A percentile compares a stretch with the other conserved stretches of the same genome.
Conservation (phyloP, 2,797 vertebrate genomes). For the Sciaenops ocellatus region DNA sequence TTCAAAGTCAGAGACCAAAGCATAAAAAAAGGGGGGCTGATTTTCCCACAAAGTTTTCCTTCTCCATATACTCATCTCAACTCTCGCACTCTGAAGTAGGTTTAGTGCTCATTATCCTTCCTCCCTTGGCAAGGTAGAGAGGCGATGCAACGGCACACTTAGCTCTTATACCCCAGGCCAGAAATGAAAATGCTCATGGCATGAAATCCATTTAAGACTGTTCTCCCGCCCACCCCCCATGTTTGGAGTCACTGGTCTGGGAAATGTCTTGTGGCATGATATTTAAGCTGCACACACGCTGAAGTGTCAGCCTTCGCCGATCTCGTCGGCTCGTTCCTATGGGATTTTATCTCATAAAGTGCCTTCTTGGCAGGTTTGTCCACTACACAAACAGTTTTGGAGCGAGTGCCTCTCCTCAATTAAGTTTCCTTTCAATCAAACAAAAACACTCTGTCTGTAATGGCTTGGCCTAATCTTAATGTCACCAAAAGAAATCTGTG, state of each 20-base stretch:
- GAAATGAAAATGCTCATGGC: constrained; percentile 73
- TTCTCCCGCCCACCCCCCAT: constrained; percentile 52
- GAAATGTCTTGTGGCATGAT: constrained; percentile 72
- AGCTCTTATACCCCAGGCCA: constrained; percentile 58
- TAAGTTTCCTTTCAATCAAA: constrained; percentile 64
- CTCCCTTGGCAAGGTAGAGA: constrained; percentile 65
- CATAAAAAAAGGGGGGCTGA: constrained; percentile 2
- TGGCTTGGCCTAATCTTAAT: constrained; percentile 35
- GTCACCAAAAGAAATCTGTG: constrained; percentile 32
- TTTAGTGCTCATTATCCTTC: constrained; percentile 71
- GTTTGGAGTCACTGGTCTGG: constrained; percentile 67
- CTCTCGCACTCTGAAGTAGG: constrained; percentile 53
- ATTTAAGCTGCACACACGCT: constrained; percentile 68
- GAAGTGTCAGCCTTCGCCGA: constrained; percentile 56
- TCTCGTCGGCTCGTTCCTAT: constrained; percentile 37
- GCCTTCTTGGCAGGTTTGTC: constrained; percentile 71
- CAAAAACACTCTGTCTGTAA: constrained; percentile 38
- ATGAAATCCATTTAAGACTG: constrained; percentile 76
- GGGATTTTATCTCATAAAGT: constrained; percentile 74
- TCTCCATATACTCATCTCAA: constrained; percentile 45
- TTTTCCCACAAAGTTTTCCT: constrained; percentile 25
- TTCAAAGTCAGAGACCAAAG: constrained; percentile 30
- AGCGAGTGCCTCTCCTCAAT: constrained; percentile 54
- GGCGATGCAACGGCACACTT: constrained; percentile 57
- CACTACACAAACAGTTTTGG: constrained; percentile 49